A percentile compares a stretch with the other conserved stretches of the same genome.
phyloP scores from a whole-genome alignment of 2,797 vertebrate genomes.

The Orientallactaga sibirica region DNA sequence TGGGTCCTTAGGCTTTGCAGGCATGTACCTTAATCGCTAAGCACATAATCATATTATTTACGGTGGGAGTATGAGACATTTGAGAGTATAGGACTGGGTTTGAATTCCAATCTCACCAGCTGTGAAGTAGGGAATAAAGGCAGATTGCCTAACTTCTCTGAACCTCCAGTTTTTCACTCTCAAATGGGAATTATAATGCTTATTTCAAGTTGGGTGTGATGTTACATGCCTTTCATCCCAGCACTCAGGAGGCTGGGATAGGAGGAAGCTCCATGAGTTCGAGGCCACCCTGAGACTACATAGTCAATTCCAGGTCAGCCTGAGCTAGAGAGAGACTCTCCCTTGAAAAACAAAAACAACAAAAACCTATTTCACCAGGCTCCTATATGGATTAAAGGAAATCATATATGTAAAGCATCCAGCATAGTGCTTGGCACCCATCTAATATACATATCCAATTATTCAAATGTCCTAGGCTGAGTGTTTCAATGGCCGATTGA shows the following conservation, averaged over 20 bases:
- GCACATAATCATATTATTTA: not conserved
- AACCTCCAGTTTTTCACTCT: not conserved
- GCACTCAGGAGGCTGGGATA: too few relatives aligned
- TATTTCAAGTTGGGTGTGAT: not conserved
- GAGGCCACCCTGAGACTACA: too few relatives aligned
- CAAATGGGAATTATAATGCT: not conserved
- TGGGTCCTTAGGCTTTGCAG: too few relatives aligned
- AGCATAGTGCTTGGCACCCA: not conserved
- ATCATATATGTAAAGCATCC: too few relatives aligned
- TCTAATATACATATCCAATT: not conserved
- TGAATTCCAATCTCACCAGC: not conserved
- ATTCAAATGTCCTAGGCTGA: not conserved
- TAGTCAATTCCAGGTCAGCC: too few relatives aligned
- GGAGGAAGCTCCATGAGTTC: too few relatives aligned
- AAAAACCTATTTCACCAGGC: too few relatives aligned
- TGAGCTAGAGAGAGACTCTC: too few relatives aligned
- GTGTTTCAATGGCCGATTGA: not conserved
- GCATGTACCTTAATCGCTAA: too few relatives aligned
- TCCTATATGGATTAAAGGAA: too few relatives aligned
- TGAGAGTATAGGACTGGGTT: not conserved
- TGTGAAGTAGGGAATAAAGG: not conserved
- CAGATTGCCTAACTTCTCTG: not conserved
- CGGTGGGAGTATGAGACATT: not conserved
- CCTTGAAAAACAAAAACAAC: too few relatives aligned
- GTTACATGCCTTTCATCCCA: too few relatives aligned